phyloP scores from a whole-genome alignment of 2,797 vertebrate genomes.

The Botia kubotai region DNA sequence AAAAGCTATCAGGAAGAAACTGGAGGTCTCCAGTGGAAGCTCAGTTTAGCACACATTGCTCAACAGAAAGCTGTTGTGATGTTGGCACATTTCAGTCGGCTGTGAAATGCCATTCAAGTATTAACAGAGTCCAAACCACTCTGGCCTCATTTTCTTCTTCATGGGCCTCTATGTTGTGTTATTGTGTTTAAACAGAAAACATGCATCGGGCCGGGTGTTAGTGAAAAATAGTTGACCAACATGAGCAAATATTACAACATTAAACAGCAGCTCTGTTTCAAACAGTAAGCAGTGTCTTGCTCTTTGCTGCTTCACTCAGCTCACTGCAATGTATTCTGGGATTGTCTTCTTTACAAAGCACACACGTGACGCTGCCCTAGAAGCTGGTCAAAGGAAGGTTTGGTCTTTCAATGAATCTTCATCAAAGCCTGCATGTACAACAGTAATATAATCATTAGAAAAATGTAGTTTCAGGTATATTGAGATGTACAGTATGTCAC shows the following conservation, averaged over 20 bases:
- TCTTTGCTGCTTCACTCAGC: neutral
- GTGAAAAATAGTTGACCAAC: constrained; percentile 12
- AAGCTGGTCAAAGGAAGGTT: neutral
- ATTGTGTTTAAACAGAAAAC: constrained; percentile 28
- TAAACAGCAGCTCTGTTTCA: neutral
- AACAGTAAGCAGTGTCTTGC: neutral
- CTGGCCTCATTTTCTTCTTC: constrained; percentile 8
- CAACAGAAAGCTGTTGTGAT: neutral
- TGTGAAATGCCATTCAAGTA: constrained; percentile 19
- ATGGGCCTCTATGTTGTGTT: constrained; percentile 15
- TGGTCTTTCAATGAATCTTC: neutral
- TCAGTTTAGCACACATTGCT: neutral
- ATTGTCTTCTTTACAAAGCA: neutral
- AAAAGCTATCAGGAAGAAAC: neutral
- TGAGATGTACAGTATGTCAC: neutral
- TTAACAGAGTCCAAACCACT: constrained; percentile 11
- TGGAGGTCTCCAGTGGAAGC: neutral
- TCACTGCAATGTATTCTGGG: neutral
- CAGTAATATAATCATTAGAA: neutral
- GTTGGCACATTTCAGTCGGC: constrained; percentile 3
- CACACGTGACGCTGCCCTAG: neutral
- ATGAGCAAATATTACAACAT: neutral
- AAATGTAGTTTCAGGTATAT: neutral
- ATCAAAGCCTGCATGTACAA: neutral
- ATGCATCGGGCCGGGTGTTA: neutral